phyloP scores from a whole-genome alignment of 2,113 vertebrate species.

The Hemibates koningsi region DNA sequence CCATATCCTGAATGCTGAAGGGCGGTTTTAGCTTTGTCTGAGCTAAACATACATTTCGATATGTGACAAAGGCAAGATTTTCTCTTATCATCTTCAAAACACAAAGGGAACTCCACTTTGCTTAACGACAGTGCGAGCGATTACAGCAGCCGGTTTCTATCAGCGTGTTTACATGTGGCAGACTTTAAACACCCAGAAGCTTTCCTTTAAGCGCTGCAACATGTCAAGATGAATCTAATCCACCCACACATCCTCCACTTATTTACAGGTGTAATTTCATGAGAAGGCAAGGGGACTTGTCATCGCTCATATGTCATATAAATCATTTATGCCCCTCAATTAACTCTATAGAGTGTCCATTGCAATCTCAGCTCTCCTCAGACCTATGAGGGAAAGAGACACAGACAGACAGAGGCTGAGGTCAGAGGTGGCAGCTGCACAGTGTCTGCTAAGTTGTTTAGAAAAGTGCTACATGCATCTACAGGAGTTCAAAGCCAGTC shows the following conservation, averaged over 20 bases:
- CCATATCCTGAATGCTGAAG: neutral
- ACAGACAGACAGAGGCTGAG: neutral
- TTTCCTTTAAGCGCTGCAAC: neutral
- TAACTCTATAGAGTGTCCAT: conserved; percentile 22
- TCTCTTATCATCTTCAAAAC: neutral
- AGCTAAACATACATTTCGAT: neutral
- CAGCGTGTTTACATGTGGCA: neutral
- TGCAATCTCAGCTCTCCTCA: neutral
- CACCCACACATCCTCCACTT: neutral
- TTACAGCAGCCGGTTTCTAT: neutral
- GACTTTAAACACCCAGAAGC: neutral
- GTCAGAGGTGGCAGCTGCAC: neutral
- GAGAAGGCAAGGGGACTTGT: conserved; percentile 13
- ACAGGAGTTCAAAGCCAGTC: neutral
- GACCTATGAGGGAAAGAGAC: neutral
- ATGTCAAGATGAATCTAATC: conserved; percentile 26
- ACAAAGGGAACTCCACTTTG: neutral
- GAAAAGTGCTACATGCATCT: neutral
- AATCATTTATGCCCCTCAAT: conserved; percentile 40
- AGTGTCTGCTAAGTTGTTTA: neutral
- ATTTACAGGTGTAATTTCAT: conserved; percentile 12
- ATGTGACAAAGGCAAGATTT: neutral
- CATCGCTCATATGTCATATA: conserved; percentile 16
- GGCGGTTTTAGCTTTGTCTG: neutral
- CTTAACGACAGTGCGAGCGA: neutral